These are phyloP conservation scores for Apodemus agrarius DNA, from an alignment of 2,797 vertebrate species.

Conservation along the genomic window DNA sequence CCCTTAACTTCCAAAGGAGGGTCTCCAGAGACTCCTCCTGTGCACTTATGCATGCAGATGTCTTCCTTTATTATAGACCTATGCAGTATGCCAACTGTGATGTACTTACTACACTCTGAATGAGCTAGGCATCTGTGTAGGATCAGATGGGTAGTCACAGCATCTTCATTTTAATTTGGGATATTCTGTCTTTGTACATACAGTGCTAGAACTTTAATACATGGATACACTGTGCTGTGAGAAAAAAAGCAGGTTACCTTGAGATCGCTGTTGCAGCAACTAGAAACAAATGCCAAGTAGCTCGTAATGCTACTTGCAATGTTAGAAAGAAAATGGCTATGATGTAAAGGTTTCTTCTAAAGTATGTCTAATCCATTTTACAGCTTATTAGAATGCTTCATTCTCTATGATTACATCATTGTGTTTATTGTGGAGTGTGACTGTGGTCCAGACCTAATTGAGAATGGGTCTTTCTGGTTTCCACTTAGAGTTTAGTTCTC, in stretches of 20 bases:
- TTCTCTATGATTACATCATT: not conserved
- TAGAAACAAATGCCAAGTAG: not conserved
- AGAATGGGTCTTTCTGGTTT: not conserved
- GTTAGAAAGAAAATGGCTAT: not conserved
- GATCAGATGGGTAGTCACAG: not conserved
- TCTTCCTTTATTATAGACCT: constrained; percentile 67
- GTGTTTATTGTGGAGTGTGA: not conserved
- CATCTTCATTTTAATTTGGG: constrained; percentile 37
- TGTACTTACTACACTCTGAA: not conserved
- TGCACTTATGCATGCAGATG: constrained; percentile 60
- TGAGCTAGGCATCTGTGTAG: constrained; percentile 26
- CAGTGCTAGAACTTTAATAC: not conserved
- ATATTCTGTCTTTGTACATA: constrained; percentile 12
- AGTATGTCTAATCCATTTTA: not conserved
- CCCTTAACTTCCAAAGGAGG: constrained; percentile 75
- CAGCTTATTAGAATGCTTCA: not conserved
- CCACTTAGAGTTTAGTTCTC: not conserved
- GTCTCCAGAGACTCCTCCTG: constrained; percentile 60
- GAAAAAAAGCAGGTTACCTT: not conserved
- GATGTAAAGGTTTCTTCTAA: not conserved
- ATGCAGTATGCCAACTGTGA: not conserved
- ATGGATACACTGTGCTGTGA: not conserved
- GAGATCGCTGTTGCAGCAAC: not conserved
- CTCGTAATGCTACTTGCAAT: not conserved
- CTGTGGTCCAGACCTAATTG: not conserved